phyloP scores from a whole-genome alignment of 2,888 invertebrate species.

The Rutpela maculata region DNA sequence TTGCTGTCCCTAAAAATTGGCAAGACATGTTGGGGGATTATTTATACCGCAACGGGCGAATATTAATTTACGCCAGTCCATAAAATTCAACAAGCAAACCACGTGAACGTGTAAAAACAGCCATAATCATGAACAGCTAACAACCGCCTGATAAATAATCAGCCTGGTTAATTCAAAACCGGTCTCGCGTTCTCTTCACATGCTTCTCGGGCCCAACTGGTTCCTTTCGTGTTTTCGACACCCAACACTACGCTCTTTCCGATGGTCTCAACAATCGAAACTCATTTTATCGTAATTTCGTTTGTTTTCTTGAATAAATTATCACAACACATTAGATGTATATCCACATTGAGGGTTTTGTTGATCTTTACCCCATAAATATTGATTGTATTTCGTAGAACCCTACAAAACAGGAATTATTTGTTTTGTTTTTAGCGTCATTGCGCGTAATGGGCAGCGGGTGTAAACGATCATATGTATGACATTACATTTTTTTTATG shows the following conservation, averaged over 20 bases:
- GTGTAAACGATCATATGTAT: not conserved
- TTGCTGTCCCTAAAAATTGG: conserved; percentile 50
- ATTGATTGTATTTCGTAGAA: conserved; percentile 22
- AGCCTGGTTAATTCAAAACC: conserved; percentile 69
- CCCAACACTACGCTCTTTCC: conserved; percentile 1
- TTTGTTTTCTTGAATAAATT: conserved; percentile 45
- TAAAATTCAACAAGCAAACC: conserved; percentile 73
- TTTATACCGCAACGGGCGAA: conserved; percentile 61
- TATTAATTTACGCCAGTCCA: conserved; percentile 72
- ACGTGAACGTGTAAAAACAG: conserved; percentile 74
- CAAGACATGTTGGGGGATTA: conserved; percentile 58
- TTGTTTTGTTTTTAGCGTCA: too few species aligned
- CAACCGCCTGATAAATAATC: conserved; percentile 73
- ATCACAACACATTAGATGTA: conserved; percentile 20
- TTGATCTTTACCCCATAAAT: conserved; percentile 36
- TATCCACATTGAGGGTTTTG: conserved; percentile 29
- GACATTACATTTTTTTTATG: not conserved
- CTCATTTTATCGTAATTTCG: conserved; percentile 44
- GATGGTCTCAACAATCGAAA: conserved; percentile 9
- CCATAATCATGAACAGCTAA: conserved; percentile 73
- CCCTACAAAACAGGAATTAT: not conserved
- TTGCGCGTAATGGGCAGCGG: not conserved
- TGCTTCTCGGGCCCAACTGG: conserved; percentile 30
- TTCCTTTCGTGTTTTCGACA: conserved; percentile 37
- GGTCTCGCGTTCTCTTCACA: conserved; percentile 59